Percentiles rank a stretch among this genome's conserved stretches.
phyloP scores from a whole-genome alignment of 2,797 vertebrate genomes.

The Varecia variegata region DNA sequence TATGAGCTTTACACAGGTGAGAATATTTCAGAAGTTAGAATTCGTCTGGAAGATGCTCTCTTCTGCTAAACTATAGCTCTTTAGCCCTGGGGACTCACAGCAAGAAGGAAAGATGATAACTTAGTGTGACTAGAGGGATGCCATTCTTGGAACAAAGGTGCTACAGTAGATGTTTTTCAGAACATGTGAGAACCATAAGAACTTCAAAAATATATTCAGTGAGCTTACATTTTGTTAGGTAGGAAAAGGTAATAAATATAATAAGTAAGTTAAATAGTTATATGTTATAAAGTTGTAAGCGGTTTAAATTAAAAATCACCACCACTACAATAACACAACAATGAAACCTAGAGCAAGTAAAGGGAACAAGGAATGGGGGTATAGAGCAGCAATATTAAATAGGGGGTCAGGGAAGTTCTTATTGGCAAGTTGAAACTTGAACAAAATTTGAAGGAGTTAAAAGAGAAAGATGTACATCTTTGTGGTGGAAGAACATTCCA shows the following conservation, averaged over 20 bases:
- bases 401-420: background rate
- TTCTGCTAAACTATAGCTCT: background rate
- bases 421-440: background rate
- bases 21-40: slow-evolving; percentile 25
- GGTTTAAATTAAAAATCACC: background rate
- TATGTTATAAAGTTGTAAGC: background rate
- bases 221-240: background rate
- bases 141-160: background rate
- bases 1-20: background rate
- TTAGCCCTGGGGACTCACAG: background rate
- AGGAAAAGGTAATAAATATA: background rate
- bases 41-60: background rate
- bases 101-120: background rate
- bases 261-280: background rate
- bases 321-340: background rate
- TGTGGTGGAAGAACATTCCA: background rate
- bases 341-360: background rate
- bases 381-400: background rate
- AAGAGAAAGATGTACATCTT: background rate
- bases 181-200: background rate
- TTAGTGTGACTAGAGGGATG: background rate
- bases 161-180: background rate
- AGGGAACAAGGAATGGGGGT: background rate
- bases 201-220: background rate
- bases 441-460: background rate